Evolutionary conservation across 2,113 vertebrate species (phyloP), one percentile per base, ranked within the genome.

Genomic region (Centropus unirufus): DNA sequence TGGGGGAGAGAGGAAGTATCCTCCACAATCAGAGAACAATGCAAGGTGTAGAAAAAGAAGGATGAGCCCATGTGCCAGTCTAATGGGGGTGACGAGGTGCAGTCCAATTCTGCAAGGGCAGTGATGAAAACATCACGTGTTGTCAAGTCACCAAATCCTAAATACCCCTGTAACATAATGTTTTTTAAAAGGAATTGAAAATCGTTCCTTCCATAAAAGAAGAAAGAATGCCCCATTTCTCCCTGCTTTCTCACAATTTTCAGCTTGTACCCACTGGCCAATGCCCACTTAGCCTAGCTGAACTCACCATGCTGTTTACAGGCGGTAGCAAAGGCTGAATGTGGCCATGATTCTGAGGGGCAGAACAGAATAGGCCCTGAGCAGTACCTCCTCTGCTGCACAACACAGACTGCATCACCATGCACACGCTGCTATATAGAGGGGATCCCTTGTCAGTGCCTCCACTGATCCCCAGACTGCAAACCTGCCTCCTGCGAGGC

Each of bases 341-440:
- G 46, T 23, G 46, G 27, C 63, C 22, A 4, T 5, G 13, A 42
- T 47, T 67, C 27, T 0, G 0, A 20, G 21, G 18, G 6, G 3
- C 52, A 67, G n/a, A 42, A 86, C 36, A 86, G 58, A 72, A 46
- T 0, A 79, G 42, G 44, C 21, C 34, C 24, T 21, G 12, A 14
- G 74, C 78, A 93, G 55, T 59, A 69, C 46, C n/a, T 34, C 11
- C 14, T 36, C 19, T 7, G 12, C 11, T 23, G 2, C 2, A 0
- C 14, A 84, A 21, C 54, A 36, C 52, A 11, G 13, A 16, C 34
- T n/a, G 42, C 47, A 82, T 20, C 61, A 54, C 30, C 8, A 0
- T 11, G 70, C 39, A 20, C 23, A 12, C 2, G 7, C 34, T 72
- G 17, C 67, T 59, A 15, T 13, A 11, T 0, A 23, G 29, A 72